These are phyloP conservation scores for Monodelphis domestica DNA, from an alignment of 2,797 vertebrate genomes.

Conservation along the genomic window DNA sequence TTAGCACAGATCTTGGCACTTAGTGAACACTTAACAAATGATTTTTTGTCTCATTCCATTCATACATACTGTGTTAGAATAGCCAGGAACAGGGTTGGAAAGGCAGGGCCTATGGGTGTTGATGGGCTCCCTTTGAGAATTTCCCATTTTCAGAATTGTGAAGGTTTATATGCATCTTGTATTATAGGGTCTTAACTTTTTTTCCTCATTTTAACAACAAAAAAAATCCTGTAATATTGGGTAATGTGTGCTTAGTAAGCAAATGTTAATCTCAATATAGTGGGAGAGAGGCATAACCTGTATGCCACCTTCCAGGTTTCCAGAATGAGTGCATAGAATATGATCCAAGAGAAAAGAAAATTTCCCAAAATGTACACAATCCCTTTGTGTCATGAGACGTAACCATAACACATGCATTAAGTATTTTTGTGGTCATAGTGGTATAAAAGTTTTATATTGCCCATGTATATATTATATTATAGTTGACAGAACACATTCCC, in stretches of 20 bases:
- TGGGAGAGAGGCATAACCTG: not conserved
- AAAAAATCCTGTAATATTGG: not conserved
- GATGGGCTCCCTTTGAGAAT: not conserved
- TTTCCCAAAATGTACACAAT: not conserved
- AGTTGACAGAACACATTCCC: not conserved
- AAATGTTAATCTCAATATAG: not conserved
- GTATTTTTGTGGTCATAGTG: not conserved
- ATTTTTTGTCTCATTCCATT: not conserved
- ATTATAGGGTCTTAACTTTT: not conserved
- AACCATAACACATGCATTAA: not conserved
- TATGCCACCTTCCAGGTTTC: not conserved
- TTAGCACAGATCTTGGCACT: not conserved
- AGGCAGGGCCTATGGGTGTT: too few species aligned
- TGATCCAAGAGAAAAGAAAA: not conserved
- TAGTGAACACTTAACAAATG: not conserved
- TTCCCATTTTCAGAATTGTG: not conserved
- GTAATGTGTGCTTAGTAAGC: not conserved
- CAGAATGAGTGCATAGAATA: not conserved
- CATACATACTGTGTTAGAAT: not conserved
- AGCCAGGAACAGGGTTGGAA: not conserved
- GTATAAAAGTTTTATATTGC: not conserved
- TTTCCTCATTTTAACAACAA: not conserved
- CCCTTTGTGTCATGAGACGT: not conserved
- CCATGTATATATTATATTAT: not conserved
- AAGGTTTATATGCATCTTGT: not conserved